Evolutionary conservation across 2,888 invertebrate genomes (phyloP).

Genomic region (Standfussiana lucernea): DNA sequence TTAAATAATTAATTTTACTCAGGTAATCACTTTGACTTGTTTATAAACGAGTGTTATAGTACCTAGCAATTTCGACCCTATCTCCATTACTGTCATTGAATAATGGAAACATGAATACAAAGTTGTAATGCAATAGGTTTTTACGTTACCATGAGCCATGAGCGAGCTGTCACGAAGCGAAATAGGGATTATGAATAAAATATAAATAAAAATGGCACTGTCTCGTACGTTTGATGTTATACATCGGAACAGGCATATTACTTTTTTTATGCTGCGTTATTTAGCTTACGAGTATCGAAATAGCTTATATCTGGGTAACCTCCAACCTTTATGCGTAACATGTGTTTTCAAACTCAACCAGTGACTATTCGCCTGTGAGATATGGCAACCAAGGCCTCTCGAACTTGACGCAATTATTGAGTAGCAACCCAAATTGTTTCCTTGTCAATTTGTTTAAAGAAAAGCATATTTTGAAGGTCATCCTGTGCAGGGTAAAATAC

Average conservation of each 20-base stretch:
- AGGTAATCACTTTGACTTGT: too few species aligned
- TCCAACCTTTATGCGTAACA: not conserved
- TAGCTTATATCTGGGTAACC: not conserved
- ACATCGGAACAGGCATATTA: not conserved
- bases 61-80: not conserved
- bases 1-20: too few species aligned
- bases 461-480: not conserved
- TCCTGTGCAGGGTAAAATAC: not conserved
- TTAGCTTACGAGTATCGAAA: not conserved
- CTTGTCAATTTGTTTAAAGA: not conserved
- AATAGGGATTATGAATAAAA: slow-evolving; percentile 23
- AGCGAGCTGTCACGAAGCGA: slow-evolving; percentile 3
- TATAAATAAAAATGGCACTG: slow-evolving; percentile 9
- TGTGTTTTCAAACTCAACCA: not conserved
- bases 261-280: not conserved
- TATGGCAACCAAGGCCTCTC: not conserved
- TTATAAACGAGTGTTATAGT: too few species aligned
- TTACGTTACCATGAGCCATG: not conserved
- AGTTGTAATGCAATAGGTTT: slow-evolving; percentile 4
- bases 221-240: slow-evolving; percentile 1
- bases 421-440: not conserved
- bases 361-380: not conserved
- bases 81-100: not conserved
- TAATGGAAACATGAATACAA: slow-evolving; percentile 15
- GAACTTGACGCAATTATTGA: not conserved